A percentile compares a stretch with the other conserved stretches of the same genome.
Evolutionary conservation across 2,113 vertebrate genomes (phyloP).

Genomic region (Hucho hucho): DNA sequence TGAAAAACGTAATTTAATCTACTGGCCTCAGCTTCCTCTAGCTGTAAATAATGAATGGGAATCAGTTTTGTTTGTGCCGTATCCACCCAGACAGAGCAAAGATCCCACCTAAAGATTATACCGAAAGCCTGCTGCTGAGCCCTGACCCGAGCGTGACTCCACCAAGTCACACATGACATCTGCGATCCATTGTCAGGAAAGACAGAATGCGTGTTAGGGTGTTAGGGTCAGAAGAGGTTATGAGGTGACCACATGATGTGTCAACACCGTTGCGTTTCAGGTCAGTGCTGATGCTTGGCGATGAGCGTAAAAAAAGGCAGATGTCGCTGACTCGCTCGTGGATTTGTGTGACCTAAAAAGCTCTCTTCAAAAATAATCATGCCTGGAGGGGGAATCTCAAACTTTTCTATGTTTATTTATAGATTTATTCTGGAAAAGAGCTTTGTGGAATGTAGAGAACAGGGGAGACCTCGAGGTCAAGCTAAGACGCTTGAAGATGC

Average conservation of each 20-base stretch:
- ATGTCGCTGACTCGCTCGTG: slow-evolving; percentile 23
- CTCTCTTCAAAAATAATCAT: slow-evolving; percentile 56
- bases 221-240: neutral
- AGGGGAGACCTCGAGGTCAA: neutral
- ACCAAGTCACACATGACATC: neutral
- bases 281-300: slow-evolving; percentile 5
- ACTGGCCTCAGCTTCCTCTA: slow-evolving; percentile 8
- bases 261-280: slow-evolving; percentile 19
- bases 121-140: neutral
- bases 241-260: slow-evolving; percentile 16
- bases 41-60: slow-evolving; percentile 53
- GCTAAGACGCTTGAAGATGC: slow-evolving; percentile 18
- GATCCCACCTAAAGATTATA: slow-evolving; percentile 8
- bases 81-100: slow-evolving; percentile 16
- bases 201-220: neutral
- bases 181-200: slow-evolving; percentile 6
- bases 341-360: slow-evolving; percentile 53
- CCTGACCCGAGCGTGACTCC: no score
- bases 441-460: slow-evolving; percentile 12
- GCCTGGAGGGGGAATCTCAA: slow-evolving; percentile 53
- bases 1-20: neutral
- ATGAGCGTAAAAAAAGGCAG: slow-evolving; percentile 5
- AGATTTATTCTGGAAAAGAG: slow-evolving; percentile 54
- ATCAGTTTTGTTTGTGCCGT: slow-evolving; percentile 36
- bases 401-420: slow-evolving; percentile 63